These are phyloP conservation scores for Trachymyrmex cornetzi DNA, from an alignment of 1,140 invertebrate species.

Conservation along the genomic window DNA sequence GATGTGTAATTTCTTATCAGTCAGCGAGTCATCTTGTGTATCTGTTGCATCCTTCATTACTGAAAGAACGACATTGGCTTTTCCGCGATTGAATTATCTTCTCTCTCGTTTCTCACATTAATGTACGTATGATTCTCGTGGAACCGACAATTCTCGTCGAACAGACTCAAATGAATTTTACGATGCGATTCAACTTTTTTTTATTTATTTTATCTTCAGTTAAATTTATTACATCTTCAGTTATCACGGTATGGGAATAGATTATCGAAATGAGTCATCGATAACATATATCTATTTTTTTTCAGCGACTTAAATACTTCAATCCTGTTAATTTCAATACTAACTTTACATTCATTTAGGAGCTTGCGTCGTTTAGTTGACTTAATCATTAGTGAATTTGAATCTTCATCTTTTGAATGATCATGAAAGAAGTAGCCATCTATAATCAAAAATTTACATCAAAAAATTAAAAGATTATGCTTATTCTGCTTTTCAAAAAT, in stretches of 20 bases:
- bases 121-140: background rate
- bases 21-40: background rate
- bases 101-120: background rate
- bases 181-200: background rate
- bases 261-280: background rate
- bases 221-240: no score
- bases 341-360: background rate
- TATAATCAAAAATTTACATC: no score
- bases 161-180: no score
- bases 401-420: background rate
- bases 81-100: background rate
- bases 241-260: background rate
- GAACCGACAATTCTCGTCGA: background rate
- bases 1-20: conserved; percentile 6
- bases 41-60: background rate
- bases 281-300: background rate
- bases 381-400: background rate
- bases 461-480: no score
- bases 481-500: no score
- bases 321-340: background rate
- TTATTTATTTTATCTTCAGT: no score
- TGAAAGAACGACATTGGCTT: background rate
- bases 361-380: background rate
- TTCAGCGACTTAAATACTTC: background rate
- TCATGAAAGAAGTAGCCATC: background rate